A percentile compares a stretch with the other conserved stretches of the same genome.
Conservation (phyloP, 1,140 invertebrate genomes). For the Thaumetopoea pityocampa region DNA sequence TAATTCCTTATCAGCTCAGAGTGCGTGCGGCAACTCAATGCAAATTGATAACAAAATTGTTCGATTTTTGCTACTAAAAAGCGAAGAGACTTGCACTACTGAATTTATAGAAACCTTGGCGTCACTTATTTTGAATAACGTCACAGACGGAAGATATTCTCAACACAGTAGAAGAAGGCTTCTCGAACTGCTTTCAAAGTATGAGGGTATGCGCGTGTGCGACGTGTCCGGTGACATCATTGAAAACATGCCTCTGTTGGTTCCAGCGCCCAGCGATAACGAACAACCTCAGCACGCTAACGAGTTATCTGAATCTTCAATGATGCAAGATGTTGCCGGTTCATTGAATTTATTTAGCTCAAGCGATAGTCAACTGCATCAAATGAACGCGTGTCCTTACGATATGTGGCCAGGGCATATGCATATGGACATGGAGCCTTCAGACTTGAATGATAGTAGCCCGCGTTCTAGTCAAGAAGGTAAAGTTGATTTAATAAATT, state of each 20-base stretch:
- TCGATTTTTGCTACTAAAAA: conserved; percentile 59
- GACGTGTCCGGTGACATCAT: conserved; percentile 65
- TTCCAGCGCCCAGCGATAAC: conserved; percentile 30
- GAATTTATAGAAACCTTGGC: conserved; percentile 57
- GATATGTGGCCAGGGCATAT: conserved; percentile 62
- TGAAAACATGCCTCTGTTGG: conserved; percentile 52
- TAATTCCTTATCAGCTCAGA: conserved; percentile 27
- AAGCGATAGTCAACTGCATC: conserved; percentile 56
- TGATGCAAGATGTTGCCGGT: conserved; percentile 62
- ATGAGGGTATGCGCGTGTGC: conserved; percentile 57
- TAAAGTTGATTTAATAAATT: conserved; percentile 69
- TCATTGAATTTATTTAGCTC: conserved; percentile 62
- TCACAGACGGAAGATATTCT: conserved; percentile 32
- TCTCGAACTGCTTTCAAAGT: conserved; percentile 56
- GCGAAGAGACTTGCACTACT: conserved; percentile 58
- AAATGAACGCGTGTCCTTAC: conserved; percentile 53
- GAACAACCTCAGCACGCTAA: conserved; percentile 34
- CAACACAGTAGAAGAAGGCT: conserved; percentile 45
- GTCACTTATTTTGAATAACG: conserved; percentile 41
- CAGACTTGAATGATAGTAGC: conserved; percentile 41
- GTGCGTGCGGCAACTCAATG: conserved; percentile 31
- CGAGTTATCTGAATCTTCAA: conserved; percentile 51
- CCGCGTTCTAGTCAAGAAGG: conserved; percentile 57
- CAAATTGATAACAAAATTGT: conserved; percentile 65
- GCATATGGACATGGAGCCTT: conserved; percentile 51